A percentile compares a stretch with the other conserved stretches of the same genome.
Conservation (phyloP, 2,888 invertebrate species). For the Eupeodes luniger region DNA sequence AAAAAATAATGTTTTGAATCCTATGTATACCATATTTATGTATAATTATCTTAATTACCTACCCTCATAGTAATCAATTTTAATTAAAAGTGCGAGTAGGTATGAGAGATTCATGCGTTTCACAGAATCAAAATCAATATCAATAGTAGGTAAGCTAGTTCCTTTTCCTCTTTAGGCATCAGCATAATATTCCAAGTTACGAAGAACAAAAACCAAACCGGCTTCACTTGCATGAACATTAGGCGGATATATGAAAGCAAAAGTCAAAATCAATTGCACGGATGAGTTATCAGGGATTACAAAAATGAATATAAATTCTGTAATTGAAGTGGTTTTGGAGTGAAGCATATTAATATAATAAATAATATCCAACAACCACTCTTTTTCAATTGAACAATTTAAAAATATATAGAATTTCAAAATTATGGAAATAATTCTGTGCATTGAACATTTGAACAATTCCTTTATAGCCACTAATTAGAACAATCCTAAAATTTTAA, state of each 20-base stretch:
- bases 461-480: too few species aligned
- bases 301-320: neutral
- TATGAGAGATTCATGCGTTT: neutral
- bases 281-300: neutral
- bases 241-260: neutral
- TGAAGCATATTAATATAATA: neutral
- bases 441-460: too few species aligned
- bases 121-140: neutral
- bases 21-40: too few species aligned
- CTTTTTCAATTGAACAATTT: neutral
- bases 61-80: neutral
- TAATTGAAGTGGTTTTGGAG: neutral
- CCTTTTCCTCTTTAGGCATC: neutral
- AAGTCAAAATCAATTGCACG: neutral
- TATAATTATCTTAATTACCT: neutral
- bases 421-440: too few species aligned
- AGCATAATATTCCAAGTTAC: neutral
- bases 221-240: constrained; percentile 5
- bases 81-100: neutral
- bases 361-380: neutral
- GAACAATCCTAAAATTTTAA: too few species aligned
- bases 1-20: too few species aligned
- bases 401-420: neutral
- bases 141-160: neutral
- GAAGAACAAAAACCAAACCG: neutral